These are phyloP conservation scores for Amphiura filiformis DNA, from an alignment of 35 echinoderm and acorn worm species.

Conservation along the genomic window DNA sequence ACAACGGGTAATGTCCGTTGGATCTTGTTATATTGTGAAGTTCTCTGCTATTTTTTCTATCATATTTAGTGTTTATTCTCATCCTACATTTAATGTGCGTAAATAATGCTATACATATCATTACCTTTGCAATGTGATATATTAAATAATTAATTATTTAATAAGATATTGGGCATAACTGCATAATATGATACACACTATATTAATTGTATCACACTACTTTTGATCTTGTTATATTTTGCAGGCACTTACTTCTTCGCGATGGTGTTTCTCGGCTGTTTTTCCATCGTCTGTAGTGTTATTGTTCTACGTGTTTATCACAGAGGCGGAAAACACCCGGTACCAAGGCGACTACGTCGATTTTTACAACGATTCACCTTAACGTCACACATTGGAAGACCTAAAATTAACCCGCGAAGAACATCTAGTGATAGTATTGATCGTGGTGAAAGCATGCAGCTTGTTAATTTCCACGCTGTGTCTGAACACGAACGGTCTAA, in stretches of 20 bases:
- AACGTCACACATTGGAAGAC: neutral
- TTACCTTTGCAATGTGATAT: too few species aligned
- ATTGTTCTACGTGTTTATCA: conserved; percentile 46
- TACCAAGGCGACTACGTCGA: neutral
- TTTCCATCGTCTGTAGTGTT: conserved; percentile 28
- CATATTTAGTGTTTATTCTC: too few species aligned
- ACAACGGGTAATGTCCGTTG: too few species aligned
- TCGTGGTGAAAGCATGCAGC: neutral
- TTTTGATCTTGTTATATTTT: neutral
- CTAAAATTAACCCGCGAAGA: neutral
- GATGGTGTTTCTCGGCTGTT: conserved; percentile 35
- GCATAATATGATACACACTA: too few species aligned
- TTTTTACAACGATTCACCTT: neutral
- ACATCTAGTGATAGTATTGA: neutral
- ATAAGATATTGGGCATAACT: too few species aligned
- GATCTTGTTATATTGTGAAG: too few species aligned
- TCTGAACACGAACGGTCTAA: neutral
- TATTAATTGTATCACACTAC: too few species aligned
- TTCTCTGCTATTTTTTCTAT: too few species aligned
- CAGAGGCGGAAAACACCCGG: conserved; percentile 24
- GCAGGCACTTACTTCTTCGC: conserved; percentile 44
- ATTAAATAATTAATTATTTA: too few species aligned
- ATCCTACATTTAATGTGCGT: too few species aligned
- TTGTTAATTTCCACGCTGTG: neutral
- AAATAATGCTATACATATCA: too few species aligned